phyloP scores from a whole-genome alignment of 2,888 invertebrate genomes.

The Caenorhabditis angaria region DNA sequence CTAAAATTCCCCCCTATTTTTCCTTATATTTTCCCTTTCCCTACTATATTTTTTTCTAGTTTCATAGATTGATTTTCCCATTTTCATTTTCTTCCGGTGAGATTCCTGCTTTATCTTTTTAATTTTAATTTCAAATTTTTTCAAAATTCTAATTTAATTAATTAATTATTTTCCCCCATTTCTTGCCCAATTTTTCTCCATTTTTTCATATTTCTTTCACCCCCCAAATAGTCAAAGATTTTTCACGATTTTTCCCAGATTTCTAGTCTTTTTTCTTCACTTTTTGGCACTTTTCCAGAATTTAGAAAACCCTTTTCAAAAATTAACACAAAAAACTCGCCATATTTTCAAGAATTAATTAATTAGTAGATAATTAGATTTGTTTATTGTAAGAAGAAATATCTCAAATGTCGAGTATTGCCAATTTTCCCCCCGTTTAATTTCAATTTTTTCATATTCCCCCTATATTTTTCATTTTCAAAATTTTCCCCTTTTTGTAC shows the following conservation, averaged over 20 bases:
- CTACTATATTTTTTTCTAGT: background rate
- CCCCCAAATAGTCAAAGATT: conserved; percentile 6
- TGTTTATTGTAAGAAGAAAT: background rate
- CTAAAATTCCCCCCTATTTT: conserved; percentile 59
- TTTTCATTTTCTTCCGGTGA: conserved; percentile 5
- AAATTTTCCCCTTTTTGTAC: background rate
- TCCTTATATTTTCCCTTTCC: background rate
- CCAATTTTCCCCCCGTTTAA: conserved; percentile 1
- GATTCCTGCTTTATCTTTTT: background rate
- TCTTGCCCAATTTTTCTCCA: background rate
- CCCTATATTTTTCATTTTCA: too few relatives aligned
- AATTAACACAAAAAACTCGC: background rate
- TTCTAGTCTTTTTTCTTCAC: conserved; percentile 1
- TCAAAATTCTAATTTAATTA: background rate
- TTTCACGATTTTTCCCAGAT: background rate
- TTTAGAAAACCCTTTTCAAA: background rate
- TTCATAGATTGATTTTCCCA: background rate
- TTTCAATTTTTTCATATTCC: background rate
- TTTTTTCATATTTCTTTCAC: background rate
- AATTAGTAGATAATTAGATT: background rate
- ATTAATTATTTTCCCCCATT: background rate
- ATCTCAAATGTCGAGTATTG: conserved; percentile 12
- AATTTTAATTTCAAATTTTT: background rate
- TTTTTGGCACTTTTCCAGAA: background rate
- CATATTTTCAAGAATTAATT: background rate